These are phyloP conservation scores for Zaprionus kolodkinae DNA, from an alignment of 1,140 invertebrate genomes.

Conservation along the genomic window DNA sequence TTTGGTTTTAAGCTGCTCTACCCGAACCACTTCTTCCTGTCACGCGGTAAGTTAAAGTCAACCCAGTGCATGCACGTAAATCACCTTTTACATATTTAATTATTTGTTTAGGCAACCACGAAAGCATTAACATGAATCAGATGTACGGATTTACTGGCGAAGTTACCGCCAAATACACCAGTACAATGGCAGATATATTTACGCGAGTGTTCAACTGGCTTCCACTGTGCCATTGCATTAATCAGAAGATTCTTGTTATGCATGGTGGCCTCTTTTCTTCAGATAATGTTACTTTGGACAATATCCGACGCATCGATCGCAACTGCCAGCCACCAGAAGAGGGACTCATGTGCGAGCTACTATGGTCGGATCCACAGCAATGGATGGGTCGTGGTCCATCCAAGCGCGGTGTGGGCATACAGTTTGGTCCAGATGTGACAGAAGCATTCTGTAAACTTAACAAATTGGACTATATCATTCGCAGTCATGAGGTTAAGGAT, in stretches of 20 bases:
- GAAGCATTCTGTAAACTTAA: conserved; percentile 93
- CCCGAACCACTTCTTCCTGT: conserved; percentile 99
- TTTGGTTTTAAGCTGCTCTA: conserved; percentile 99
- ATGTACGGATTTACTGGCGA: conserved; percentile 99
- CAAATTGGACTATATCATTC: conserved; percentile 95
- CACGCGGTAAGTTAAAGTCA: conserved; percentile 90
- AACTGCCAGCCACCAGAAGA: conserved; percentile 98
- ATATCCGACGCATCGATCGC: conserved; percentile 94
- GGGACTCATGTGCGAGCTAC: conserved; percentile 97
- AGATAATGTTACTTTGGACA: conserved; percentile 95
- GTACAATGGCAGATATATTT: conserved; percentile 98
- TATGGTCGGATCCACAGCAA: conserved; percentile 99
- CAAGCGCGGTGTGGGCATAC: conserved; percentile 98
- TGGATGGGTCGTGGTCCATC: conserved; percentile 94
- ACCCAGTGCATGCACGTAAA: not conserved
- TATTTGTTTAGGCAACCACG: conserved; percentile 94
- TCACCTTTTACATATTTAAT: conserved; percentile 10
- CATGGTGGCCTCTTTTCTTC: conserved; percentile 96
- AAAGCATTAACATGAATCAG: conserved; percentile 99
- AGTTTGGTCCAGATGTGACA: conserved; percentile 99
- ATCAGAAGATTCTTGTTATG: conserved; percentile 96
- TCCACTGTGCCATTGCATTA: conserved; percentile 97
- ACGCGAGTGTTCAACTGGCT: conserved; percentile 99
- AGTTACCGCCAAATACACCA: conserved; percentile 97
- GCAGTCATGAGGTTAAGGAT: conserved; percentile 99